phyloP scores from a whole-genome alignment of 2,113 vertebrate species.

The Arenaria interpres region DNA sequence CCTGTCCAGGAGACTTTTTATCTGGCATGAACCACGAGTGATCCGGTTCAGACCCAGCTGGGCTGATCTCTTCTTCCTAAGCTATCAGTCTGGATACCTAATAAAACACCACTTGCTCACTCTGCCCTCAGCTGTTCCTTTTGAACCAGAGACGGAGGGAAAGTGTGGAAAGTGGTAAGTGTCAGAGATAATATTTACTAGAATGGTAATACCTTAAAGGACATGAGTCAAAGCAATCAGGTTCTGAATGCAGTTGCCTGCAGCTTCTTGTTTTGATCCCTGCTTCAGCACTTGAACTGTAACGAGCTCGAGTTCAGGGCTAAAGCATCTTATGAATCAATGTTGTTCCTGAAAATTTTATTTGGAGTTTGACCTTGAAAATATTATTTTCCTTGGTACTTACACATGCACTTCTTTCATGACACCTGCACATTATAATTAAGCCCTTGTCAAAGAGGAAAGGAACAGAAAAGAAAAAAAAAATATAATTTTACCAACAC shows the following conservation, averaged over 20 bases:
- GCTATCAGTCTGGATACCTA: not conserved
- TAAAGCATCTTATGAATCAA: slow-evolving; percentile 25
- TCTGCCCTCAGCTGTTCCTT: not conserved
- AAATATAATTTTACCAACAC: not conserved
- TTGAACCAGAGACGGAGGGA: not conserved
- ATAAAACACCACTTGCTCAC: not conserved
- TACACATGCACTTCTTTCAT: not conserved
- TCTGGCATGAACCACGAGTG: not conserved
- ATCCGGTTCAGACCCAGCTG: not conserved
- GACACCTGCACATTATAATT: not conserved
- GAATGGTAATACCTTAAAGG: not conserved
- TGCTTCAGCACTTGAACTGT: not conserved
- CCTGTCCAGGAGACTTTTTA: not conserved
- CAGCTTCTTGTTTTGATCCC: slow-evolving; percentile 22
- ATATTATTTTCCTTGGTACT: not conserved
- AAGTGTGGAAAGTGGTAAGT: not conserved
- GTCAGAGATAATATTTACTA: not conserved
- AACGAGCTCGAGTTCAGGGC: slow-evolving; percentile 25
- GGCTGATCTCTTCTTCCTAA: slow-evolving; percentile 4
- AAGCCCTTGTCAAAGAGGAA: not conserved
- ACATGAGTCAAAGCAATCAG: slow-evolving; percentile 39
- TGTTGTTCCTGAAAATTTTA: not conserved
- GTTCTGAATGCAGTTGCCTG: slow-evolving; percentile 16
- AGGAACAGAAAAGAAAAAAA: not conserved
- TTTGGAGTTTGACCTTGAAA: not conserved